Conservation (phyloP, 2,797 vertebrate species). For the Sorex maritimensis region DNA sequence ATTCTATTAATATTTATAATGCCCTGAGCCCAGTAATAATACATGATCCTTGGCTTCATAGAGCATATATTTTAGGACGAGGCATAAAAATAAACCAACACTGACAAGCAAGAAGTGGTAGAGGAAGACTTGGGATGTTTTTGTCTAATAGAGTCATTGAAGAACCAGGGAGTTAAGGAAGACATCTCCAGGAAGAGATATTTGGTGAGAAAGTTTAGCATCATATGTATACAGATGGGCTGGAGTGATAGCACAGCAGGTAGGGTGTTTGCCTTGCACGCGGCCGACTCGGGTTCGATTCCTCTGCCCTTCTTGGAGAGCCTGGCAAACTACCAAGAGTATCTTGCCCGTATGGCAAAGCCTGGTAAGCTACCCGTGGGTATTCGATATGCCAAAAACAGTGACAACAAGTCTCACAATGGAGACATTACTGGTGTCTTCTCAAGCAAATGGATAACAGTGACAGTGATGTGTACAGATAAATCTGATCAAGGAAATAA, state of each 20-base stretch:
- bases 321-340: too few species aligned
- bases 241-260: too few species aligned
- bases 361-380: too few species aligned
- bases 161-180: neutral
- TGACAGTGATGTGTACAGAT: neutral
- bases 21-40: neutral
- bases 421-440: too few species aligned
- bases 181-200: neutral
- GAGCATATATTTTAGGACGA: neutral
- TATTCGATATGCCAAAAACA: too few species aligned
- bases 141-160: too few species aligned
- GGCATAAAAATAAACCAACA: neutral
- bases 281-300: too few species aligned
- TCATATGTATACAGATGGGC: neutral
- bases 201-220: neutral
- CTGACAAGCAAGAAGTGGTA: neutral
- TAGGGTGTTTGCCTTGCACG: too few species aligned
- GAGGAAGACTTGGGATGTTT: neutral
- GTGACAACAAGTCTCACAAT: too few species aligned
- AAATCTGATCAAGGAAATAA: neutral
- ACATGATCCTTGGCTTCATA: neutral
- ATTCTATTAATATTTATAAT: slow-evolving; percentile 15
- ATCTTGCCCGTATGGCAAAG: too few species aligned
- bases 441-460: neutral
- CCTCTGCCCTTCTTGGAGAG: too few species aligned